Evolutionary conservation across 2,888 invertebrate genomes (phyloP), one percentile per base, ranked within the genome.

Genomic region (Pollenia angustigena): DNA sequence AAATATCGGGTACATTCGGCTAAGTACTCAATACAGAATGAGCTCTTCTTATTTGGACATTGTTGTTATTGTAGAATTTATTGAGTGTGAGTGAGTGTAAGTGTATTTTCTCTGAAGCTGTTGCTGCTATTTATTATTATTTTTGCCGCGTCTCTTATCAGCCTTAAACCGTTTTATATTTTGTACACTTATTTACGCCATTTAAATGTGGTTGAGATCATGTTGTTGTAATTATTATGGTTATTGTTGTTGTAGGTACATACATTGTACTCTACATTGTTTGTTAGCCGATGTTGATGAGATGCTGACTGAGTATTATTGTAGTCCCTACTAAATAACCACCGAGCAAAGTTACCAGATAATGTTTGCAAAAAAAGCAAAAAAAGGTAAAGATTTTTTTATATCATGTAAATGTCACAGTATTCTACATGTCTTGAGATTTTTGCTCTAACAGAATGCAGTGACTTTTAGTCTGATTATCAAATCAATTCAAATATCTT

Each of bases 151-250:
- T 68, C 84, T 87, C 83, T 87, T 87, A 87, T 87, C 87, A 87
- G 87, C 84, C 84, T 87, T 87, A 87, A 87, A 87, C 87, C 81
- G 87, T 87, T 87, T 87, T 84, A 87, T 87, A 83, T 86, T 80
- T 81, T 83, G 76, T 83, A 87, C 72, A 79, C 60, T 85, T 81
- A 58, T 80, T 82, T 87, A 82, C 85, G 85, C 83, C 85, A 88
- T 88, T 88, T 88, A 87, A 88, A 88, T 88, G 74, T 88, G 85
- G 87, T 87, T 83, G 83, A 85, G 87, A 87, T 84, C 79, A 68
- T 83, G 66, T 84, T 82, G 75, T 84, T 76, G 68, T 80, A 80
- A 71, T 75, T 80, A 44, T 74, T 81, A 50, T 78, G 56, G 66
- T 66, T 84, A 60, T 74, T 78, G 66, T 83, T 75, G 64, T 66